phyloP scores from a whole-genome alignment of 2,888 invertebrate species.

The Acanthosoma haemorrhoidale region DNA sequence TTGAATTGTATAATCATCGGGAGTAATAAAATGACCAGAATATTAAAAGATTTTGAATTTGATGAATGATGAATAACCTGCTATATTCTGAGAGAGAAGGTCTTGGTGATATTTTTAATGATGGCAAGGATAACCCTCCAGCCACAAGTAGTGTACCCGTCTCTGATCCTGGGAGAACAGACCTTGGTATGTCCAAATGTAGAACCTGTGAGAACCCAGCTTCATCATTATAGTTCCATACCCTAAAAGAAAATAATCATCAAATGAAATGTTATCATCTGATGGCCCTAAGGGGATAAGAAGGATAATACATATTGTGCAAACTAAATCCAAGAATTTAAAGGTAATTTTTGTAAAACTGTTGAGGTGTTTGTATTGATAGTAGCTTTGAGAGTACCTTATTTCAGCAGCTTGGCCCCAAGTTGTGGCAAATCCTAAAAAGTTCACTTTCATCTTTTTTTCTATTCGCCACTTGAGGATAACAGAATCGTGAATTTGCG shows the following conservation, averaged over 20 bases:
- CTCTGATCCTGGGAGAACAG: slow-evolving; percentile 61
- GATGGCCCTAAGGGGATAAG: no score
- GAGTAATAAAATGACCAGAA: no score
- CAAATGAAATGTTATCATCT: no score
- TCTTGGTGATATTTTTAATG: slow-evolving; percentile 26
- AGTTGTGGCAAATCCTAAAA: slow-evolving; percentile 58
- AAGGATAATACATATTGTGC: no score
- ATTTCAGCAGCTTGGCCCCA: slow-evolving; percentile 62
- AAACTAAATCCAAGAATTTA: neutral
- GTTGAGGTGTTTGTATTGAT: slow-evolving; percentile 7
- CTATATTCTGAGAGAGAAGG: slow-evolving; percentile 38
- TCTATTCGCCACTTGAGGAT: slow-evolving; percentile 59
- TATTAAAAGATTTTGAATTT: no score
- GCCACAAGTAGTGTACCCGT: slow-evolving; percentile 57
- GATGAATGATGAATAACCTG: no score
- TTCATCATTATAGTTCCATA: slow-evolving; percentile 66
- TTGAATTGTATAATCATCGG: no score
- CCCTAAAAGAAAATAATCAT: slow-evolving; percentile 49
- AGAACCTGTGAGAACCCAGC: slow-evolving; percentile 64
- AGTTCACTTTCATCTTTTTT: slow-evolving; percentile 55
- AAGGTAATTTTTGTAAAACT: neutral
- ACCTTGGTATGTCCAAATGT: slow-evolving; percentile 58
- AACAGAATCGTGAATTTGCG: slow-evolving; percentile 53
- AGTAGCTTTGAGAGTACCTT: no score
- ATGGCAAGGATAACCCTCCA: slow-evolving; percentile 58